Conservation (phyloP, 2,113 vertebrate genomes). For the Antigone vipio region DNA sequence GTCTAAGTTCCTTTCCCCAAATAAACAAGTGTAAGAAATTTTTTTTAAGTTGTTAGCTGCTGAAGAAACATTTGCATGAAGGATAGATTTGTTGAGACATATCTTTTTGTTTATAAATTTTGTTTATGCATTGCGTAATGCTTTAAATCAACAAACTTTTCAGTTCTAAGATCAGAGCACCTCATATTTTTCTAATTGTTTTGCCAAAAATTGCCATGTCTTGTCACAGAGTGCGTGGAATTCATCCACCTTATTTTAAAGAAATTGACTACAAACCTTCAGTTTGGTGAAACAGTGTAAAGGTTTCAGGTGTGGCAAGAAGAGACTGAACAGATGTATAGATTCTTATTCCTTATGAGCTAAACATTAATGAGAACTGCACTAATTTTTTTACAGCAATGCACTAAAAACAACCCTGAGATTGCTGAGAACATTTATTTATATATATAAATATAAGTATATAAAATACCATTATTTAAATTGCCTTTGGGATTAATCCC, state of each 20-base stretch:
- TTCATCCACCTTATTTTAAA: conserved; percentile 76
- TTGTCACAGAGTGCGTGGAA: conserved; percentile 77
- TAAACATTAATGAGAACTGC: conserved; percentile 88
- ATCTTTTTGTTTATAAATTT: conserved; percentile 80
- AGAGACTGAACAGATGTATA: conserved; percentile 76
- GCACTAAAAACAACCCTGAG: conserved; percentile 90
- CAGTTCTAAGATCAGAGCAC: conserved; percentile 77
- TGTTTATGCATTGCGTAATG: conserved; percentile 90
- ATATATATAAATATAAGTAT: conserved; percentile 87
- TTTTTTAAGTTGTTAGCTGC: conserved; percentile 79
- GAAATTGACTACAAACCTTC: conserved; percentile 71
- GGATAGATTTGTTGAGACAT: conserved; percentile 80
- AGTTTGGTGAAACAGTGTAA: conserved; percentile 65
- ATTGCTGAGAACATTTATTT: conserved; percentile 92
- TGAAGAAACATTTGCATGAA: conserved; percentile 88
- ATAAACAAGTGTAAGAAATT: conserved; percentile 72
- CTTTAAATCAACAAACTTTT: conserved; percentile 80
- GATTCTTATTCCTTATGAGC: conserved; percentile 83
- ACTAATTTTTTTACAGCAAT: conserved; percentile 96
- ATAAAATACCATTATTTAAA: conserved; percentile 92
- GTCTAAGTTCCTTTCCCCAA: conserved; percentile 63
- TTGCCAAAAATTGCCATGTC: conserved; percentile 93
- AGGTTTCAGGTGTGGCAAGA: conserved; percentile 74
- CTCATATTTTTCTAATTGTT: conserved; percentile 85
- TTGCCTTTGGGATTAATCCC: conserved; percentile 89